Conservation (phyloP, 1,140 invertebrate genomes). For the Cydia amplana region DNA sequence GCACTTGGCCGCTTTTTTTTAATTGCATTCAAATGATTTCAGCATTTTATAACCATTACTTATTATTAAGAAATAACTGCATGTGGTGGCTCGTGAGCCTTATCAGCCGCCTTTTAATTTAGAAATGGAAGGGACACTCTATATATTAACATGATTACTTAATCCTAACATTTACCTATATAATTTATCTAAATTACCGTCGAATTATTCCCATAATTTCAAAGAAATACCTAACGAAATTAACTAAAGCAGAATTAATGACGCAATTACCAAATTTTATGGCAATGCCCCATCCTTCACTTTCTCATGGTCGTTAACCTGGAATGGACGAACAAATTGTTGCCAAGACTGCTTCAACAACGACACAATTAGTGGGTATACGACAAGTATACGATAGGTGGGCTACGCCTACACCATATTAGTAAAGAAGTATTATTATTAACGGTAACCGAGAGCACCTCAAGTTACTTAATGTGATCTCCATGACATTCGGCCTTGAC, state of each 20-base stretch:
- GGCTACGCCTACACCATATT: constrained; percentile 38
- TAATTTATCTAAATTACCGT: too few relatives aligned
- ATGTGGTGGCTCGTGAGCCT: too few relatives aligned
- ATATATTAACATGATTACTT: too few relatives aligned
- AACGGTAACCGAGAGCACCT: background rate
- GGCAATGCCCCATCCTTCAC: background rate
- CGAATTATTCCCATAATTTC: background rate
- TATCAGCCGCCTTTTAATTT: too few relatives aligned
- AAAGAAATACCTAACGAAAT: background rate
- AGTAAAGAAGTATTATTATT: constrained; percentile 34
- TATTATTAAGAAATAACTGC: too few relatives aligned
- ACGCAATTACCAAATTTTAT: background rate
- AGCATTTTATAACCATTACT: too few relatives aligned
- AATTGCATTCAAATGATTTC: too few relatives aligned
- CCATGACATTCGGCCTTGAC: background rate
- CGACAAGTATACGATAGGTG: constrained; percentile 41
- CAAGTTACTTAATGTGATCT: background rate
- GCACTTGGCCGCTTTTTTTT: too few relatives aligned
- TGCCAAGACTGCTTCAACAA: constrained; percentile 45
- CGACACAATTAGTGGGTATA: constrained; percentile 52
- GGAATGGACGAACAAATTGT: constrained; percentile 36
- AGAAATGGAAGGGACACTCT: too few relatives aligned
- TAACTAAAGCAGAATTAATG: background rate
- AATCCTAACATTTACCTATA: too few relatives aligned
- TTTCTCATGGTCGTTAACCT: constrained; percentile 34